phyloP scores from a whole-genome alignment of 2,888 invertebrate genomes.

The Lepidonotus clava region DNA sequence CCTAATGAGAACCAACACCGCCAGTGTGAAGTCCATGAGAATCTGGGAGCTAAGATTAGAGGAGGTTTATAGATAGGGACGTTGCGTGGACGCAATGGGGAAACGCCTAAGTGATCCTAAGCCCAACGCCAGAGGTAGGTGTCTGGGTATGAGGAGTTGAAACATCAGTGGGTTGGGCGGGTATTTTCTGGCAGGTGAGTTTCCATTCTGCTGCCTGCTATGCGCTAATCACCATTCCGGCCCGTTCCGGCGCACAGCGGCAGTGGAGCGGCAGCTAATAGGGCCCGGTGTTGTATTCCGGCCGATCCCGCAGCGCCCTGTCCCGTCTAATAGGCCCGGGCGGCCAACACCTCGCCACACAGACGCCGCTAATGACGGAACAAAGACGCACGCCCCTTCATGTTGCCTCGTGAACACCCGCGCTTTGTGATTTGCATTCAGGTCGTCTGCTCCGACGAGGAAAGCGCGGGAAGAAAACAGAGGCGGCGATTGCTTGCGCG shows the following conservation, averaged over 20 bases:
- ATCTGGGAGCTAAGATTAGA: no score
- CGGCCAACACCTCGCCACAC: not conserved
- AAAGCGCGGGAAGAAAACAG: not conserved
- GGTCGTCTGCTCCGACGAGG: not conserved
- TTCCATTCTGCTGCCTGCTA: not conserved
- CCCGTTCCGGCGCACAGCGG: not conserved
- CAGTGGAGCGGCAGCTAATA: not conserved
- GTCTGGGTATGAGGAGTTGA: no score
- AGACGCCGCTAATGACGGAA: not conserved
- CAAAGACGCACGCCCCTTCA: not conserved
- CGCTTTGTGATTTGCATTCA: constrained; percentile 31
- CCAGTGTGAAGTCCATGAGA: no score
- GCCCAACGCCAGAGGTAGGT: no score
- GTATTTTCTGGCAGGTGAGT: constrained; percentile 16
- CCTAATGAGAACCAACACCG: no score
- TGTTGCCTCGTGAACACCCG: not conserved
- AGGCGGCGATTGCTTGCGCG: not conserved
- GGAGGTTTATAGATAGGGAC: no score
- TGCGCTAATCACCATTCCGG: not conserved
- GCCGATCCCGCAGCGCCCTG: not conserved
- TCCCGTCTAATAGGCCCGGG: constrained; percentile 1
- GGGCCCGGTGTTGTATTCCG: constrained; percentile 14
- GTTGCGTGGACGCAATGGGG: no score
- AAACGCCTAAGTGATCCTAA: no score
- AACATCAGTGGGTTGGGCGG: no score